These are phyloP conservation scores for Galeopsomyia nigrocyanea DNA, from an alignment of 2,888 invertebrate species.

Conservation along the genomic window DNA sequence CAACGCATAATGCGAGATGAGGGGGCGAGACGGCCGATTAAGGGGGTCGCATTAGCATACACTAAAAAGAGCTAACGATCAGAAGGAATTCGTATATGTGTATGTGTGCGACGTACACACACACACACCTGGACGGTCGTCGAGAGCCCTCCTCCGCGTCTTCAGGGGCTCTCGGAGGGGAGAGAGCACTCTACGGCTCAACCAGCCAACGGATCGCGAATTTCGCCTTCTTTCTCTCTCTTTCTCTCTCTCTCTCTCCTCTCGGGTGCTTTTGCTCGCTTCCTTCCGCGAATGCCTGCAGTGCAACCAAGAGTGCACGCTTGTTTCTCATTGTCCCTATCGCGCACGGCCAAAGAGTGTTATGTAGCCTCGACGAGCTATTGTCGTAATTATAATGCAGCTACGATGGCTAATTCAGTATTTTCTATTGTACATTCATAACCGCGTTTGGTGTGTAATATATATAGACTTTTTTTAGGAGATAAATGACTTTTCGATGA, in stretches of 20 bases:
- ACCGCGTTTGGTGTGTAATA: no score
- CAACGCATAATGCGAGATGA: background rate
- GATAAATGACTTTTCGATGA: no score
- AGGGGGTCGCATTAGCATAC: no score
- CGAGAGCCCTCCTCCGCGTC: slow-evolving; percentile 20
- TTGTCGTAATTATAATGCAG: no score
- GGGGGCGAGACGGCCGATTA: no score
- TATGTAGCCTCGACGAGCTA: no score
- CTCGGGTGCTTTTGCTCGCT: background rate
- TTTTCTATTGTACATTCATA: no score
- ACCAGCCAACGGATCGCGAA: slow-evolving; percentile 22
- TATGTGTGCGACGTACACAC: background rate
- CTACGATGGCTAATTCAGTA: no score
- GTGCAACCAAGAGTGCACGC: background rate
- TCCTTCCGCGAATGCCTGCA: background rate
- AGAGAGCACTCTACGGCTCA: slow-evolving; percentile 11
- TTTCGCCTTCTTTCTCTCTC: background rate
- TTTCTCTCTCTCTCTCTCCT: slow-evolving; percentile 1
- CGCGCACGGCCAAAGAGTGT: no score
- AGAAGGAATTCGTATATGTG: background rate
- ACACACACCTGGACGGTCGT: slow-evolving; percentile 25
- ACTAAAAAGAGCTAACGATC: no score
- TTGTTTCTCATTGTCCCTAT: background rate
- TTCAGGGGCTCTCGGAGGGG: slow-evolving; percentile 8
- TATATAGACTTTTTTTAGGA: no score